Evolutionary conservation across 2,113 vertebrate species (phyloP).

Genomic region (Triplophysa dalaica): DNA sequence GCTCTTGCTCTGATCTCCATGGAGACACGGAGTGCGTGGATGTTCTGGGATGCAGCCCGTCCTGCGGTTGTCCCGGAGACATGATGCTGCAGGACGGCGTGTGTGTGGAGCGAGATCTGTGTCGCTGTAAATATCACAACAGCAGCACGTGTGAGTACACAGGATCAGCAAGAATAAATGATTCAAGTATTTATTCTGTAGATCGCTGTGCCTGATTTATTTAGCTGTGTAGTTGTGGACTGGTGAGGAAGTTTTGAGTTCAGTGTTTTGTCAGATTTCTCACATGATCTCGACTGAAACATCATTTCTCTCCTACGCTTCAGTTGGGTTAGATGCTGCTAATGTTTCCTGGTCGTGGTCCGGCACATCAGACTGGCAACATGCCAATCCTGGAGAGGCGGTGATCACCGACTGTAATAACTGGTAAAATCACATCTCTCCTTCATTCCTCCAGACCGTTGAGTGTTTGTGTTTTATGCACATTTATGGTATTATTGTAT

Average conservation of each 20-base stretch:
- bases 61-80: conserved; percentile 78
- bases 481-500: no score
- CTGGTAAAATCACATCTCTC: conserved; percentile 71
- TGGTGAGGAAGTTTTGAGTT: no score
- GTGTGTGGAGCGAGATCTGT: conserved; percentile 73
- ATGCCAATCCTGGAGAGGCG: conserved; percentile 75
- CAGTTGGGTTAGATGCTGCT: conserved; percentile 56
- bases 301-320: background rate
- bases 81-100: conserved; percentile 77
- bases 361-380: conserved; percentile 70
- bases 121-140: conserved; percentile 80
- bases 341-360: conserved; percentile 69
- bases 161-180: no score
- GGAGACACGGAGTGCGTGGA: conserved; percentile 72
- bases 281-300: background rate
- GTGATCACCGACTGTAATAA: conserved; percentile 77
- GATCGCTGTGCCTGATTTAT: no score
- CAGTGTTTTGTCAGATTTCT: no score
- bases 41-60: conserved; percentile 62
- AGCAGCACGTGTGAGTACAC: conserved; percentile 65
- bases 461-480: no score
- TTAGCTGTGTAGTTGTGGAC: no score
- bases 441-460: background rate
- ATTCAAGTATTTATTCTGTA: no score
- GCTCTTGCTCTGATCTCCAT: conserved; percentile 83